These are phyloP conservation scores for Athalia rosae DNA, from an alignment of 2,888 invertebrate species.

Conservation along the genomic window DNA sequence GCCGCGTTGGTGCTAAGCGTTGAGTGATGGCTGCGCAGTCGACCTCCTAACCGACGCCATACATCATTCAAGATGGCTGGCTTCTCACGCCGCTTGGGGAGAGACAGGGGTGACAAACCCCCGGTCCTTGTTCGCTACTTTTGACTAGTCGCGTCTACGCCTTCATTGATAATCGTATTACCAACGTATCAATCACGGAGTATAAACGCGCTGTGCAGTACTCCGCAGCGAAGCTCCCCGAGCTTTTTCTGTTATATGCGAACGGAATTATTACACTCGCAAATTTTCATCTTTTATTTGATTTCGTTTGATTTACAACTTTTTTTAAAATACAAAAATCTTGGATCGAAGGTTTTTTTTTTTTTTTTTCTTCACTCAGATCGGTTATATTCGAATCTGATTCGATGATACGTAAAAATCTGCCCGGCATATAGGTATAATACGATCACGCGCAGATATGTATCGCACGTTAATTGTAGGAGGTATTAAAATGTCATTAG, in stretches of 20 bases:
- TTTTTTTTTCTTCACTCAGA: too few relatives aligned
- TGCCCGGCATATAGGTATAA: not conserved
- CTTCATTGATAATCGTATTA: slow-evolving; percentile 64
- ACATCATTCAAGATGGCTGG: slow-evolving; percentile 77
- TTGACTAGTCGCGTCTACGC: slow-evolving; percentile 65
- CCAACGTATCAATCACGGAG: slow-evolving; percentile 61
- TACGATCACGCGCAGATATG: not conserved
- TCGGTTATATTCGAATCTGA: not conserved
- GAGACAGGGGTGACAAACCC: slow-evolving; percentile 70
- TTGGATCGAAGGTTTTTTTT: too few relatives aligned
- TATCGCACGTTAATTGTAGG: slow-evolving; percentile 14
- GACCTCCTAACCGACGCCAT: slow-evolving; percentile 78
- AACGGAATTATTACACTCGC: too few relatives aligned
- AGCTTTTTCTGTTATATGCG: too few relatives aligned
- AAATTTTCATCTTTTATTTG: not conserved
- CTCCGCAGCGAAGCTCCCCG: too few relatives aligned
- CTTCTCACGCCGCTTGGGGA: slow-evolving; percentile 66
- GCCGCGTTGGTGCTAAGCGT: slow-evolving; percentile 64
- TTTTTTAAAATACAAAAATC: too few relatives aligned
- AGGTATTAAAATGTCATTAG: slow-evolving; percentile 38
- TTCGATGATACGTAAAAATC: not conserved
- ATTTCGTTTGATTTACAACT: not conserved
- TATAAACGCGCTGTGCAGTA: not conserved
- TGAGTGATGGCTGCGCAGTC: slow-evolving; percentile 78
- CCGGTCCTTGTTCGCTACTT: slow-evolving; percentile 62